These are phyloP conservation scores for Oryzias woworae DNA, from an alignment of 2,113 vertebrate genomes.

Conservation along the genomic window DNA sequence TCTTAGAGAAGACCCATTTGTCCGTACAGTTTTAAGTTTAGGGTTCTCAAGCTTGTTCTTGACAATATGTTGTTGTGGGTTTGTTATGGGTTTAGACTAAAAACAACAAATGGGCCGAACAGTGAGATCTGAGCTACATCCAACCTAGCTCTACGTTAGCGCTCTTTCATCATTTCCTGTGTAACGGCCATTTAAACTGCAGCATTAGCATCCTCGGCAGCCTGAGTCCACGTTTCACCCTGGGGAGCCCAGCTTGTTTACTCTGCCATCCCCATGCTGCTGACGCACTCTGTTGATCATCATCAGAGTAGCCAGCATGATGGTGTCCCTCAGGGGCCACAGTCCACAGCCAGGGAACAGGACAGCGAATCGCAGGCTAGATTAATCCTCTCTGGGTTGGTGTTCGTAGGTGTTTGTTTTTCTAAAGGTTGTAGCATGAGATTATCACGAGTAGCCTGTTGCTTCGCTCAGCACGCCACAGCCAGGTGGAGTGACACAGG, in stretches of 20 bases:
- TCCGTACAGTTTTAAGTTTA: too few species aligned
- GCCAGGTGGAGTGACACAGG: conserved; percentile 20
- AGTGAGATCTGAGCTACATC: too few species aligned
- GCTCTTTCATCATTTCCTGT: too few species aligned
- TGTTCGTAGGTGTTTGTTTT: conserved; percentile 65
- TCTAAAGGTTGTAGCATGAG: conserved; percentile 57
- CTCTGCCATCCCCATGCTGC: conserved; percentile 51
- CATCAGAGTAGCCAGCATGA: conserved; percentile 46
- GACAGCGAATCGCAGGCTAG: conserved; percentile 42
- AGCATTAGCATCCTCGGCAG: conserved; percentile 26
- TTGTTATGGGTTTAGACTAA: too few species aligned
- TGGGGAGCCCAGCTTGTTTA: conserved; percentile 72
- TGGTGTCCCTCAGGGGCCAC: conserved; percentile 48
- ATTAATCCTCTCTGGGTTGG: conserved; percentile 43
- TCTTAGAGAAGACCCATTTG: too few species aligned
- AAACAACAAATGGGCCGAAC: too few species aligned
- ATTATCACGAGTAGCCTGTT: conserved; percentile 63
- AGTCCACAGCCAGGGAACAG: conserved; percentile 13
- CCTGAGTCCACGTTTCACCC: conserved; percentile 28
- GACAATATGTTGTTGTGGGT: too few species aligned
- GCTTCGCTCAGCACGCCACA: conserved; percentile 39
- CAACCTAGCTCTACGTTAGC: too few species aligned
- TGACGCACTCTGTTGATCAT: conserved; percentile 62
- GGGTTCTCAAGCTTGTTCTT: too few species aligned
- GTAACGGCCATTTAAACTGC: neutral